These are phyloP conservation scores for Ibidorhyncha struthersii DNA, from an alignment of 2,113 vertebrate species.

Conservation along the genomic window DNA sequence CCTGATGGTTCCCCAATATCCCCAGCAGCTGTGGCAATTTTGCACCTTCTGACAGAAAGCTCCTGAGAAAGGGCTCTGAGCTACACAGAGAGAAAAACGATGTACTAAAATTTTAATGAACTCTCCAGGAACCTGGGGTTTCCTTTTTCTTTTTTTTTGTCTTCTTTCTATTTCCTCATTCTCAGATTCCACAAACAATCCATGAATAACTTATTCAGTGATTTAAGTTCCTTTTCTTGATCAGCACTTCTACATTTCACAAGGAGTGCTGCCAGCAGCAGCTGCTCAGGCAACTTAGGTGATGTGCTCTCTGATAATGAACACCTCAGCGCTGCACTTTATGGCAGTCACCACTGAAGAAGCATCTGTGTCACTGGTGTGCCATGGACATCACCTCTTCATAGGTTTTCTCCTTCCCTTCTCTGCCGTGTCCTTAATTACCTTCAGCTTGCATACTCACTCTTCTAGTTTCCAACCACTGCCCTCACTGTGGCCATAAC, in stretches of 20 bases:
- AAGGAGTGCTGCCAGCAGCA: not conserved
- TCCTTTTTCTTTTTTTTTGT: not conserved
- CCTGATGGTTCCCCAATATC: not conserved
- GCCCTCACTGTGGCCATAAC: not conserved
- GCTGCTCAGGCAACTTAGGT: not conserved
- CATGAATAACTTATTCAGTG: not conserved
- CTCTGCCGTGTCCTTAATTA: not conserved
- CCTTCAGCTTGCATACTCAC: not conserved
- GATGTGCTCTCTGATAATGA: rapidly evolving
- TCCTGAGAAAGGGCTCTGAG: not conserved
- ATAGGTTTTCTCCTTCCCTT: not conserved
- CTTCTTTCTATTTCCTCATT: not conserved
- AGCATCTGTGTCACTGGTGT: not conserved
- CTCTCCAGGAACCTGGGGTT: not conserved
- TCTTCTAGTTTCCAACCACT: not conserved
- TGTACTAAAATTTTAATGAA: not conserved
- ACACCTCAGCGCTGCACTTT: not conserved
- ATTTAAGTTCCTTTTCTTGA: not conserved
- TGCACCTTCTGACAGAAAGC: not conserved
- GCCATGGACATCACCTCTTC: not conserved
- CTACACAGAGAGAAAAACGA: not conserved
- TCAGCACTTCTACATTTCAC: not conserved
- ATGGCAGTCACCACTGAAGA: not conserved
- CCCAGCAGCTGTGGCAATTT: not conserved
- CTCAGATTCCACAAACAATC: not conserved